Percentiles rank a stretch among this genome's conserved stretches.
Evolutionary conservation across 2,888 invertebrate species (phyloP).

Genomic region (Apodemia zela): DNA sequence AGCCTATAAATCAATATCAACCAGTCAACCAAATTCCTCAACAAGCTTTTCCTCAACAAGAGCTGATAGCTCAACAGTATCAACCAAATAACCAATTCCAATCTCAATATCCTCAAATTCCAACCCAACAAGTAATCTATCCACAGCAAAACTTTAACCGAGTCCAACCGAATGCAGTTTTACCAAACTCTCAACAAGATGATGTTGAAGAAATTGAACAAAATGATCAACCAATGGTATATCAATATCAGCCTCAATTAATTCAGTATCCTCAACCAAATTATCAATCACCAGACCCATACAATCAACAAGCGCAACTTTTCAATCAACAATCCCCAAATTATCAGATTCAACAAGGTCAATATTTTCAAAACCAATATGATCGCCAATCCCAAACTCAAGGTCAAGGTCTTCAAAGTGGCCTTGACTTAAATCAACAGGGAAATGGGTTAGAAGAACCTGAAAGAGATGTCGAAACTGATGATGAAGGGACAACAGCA

Average conservation of each 20-base stretch:
- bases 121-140: constrained; percentile 31
- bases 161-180: constrained; percentile 26
- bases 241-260: constrained; percentile 37
- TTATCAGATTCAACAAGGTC: constrained; percentile 39
- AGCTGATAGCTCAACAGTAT: constrained; percentile 37
- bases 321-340: constrained; percentile 33
- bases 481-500: constrained; percentile 46
- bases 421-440: constrained; percentile 59
- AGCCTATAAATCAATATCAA: constrained; percentile 38
- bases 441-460: constrained; percentile 59
- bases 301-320: constrained; percentile 37
- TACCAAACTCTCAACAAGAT: constrained; percentile 26
- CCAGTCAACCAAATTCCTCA: constrained; percentile 35
- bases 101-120: constrained; percentile 36
- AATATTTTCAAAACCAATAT: constrained; percentile 34
- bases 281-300: neutral
- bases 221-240: constrained; percentile 31
- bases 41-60: constrained; percentile 2
- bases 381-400: constrained; percentile 33
- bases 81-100: constrained; percentile 37
- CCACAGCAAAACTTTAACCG: constrained; percentile 30
- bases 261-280: constrained; percentile 31
- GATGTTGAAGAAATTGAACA: constrained; percentile 32
- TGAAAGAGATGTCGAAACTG: constrained; percentile 40
- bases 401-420: constrained; percentile 51